Evolutionary conservation across 2,113 vertebrate genomes (phyloP).

Genomic region (Muntiacus reevesi): DNA sequence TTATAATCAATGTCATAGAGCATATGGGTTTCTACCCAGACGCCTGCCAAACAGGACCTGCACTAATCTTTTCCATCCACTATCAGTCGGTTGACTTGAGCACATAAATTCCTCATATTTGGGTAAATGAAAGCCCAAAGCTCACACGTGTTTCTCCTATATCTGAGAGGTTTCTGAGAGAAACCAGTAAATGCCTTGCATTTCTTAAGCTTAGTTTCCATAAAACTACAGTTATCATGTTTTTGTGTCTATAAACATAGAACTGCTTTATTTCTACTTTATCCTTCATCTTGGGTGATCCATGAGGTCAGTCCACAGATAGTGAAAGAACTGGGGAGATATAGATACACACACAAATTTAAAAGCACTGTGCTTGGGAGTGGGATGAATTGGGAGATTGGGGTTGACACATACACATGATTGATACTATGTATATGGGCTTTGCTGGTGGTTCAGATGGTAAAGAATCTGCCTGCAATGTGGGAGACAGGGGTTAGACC

Average conservation of each 20-base stretch:
- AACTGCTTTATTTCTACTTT: not conserved
- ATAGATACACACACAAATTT: not conserved
- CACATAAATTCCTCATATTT: slow-evolving; percentile 6
- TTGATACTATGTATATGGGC: not conserved
- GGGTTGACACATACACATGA: not conserved
- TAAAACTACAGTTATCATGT: not conserved
- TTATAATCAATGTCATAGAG: slow-evolving; percentile 53
- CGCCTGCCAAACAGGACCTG: slow-evolving; percentile 15
- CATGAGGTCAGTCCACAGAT: not conserved
- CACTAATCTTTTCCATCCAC: slow-evolving; percentile 30
- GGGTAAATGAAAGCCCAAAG: slow-evolving; percentile 4
- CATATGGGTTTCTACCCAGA: slow-evolving; percentile 34
- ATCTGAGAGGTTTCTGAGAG: not conserved
- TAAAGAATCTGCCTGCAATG: not conserved
- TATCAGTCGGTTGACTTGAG: not conserved
- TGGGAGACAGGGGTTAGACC: not conserved
- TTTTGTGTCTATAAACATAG: not conserved
- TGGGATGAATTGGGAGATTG: not conserved
- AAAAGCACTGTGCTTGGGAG: not conserved
- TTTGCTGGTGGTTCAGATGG: not conserved
- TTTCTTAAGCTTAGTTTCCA: slow-evolving; percentile 34
- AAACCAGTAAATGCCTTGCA: slow-evolving; percentile 15
- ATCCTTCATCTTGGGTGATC: not conserved
- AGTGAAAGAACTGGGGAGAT: not conserved
- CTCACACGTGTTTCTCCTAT: slow-evolving; percentile 32